Percentiles rank a stretch among this genome's conserved stretches.
Evolutionary conservation across 2,797 vertebrate species (phyloP).

Genomic region (Tangara arthus): DNA sequence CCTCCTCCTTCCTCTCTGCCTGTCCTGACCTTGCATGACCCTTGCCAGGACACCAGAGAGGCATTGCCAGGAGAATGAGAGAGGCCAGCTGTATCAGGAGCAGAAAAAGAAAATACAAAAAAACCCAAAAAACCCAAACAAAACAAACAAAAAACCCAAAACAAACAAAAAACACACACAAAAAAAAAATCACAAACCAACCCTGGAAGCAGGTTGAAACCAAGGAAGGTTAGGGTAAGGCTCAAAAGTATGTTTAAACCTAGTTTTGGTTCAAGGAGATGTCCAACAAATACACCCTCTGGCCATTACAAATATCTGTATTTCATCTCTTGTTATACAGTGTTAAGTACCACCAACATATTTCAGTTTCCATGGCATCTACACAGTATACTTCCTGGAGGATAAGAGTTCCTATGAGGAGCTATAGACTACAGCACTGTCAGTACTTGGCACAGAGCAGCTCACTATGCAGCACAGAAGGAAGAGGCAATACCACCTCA

Average conservation of each 20-base stretch:
- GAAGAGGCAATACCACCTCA: neutral
- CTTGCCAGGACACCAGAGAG: neutral
- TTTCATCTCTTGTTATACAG: neutral
- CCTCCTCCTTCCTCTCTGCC: neutral
- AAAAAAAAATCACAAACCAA: neutral
- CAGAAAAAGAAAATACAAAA: fast-evolving
- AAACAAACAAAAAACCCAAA: neutral
- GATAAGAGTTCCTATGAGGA: neutral
- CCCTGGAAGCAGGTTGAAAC: neutral
- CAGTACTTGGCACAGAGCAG: neutral
- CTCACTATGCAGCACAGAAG: neutral
- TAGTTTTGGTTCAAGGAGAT: neutral
- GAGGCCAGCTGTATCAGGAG: neutral
- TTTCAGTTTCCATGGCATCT: conserved; percentile 14
- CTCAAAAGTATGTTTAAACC: neutral
- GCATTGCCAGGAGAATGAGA: neutral
- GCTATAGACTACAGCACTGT: neutral
- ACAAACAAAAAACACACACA: neutral
- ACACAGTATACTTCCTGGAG: neutral
- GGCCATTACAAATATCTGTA: neutral
- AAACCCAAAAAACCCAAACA: fast-evolving
- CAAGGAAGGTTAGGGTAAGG: neutral
- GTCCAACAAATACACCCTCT: neutral
- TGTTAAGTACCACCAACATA: neutral
- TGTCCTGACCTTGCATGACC: neutral